Base-by-base conservation (phyloP, 2,113 vertebrate genomes). In the Columbina picui region DNA sequence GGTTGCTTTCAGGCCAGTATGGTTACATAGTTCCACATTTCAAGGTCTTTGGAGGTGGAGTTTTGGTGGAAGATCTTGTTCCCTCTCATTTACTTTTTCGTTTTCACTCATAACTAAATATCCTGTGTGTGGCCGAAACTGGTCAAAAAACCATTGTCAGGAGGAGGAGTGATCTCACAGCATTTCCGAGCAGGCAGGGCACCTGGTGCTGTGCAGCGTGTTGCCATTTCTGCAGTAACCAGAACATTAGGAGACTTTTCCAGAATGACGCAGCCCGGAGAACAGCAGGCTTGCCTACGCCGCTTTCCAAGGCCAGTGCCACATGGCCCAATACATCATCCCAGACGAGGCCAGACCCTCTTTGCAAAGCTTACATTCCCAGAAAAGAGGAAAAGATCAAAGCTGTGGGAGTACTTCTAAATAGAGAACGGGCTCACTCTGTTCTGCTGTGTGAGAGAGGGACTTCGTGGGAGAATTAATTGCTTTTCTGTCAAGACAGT, bases 341-440 rank as follows among this genome's bases (percentile, higher is more conserved):
- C 69, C 49, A 87, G 57, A 41, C 6, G 32, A 88, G 83, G 80
- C 93, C 92, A 96, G 94, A 94, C 39, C 55, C 60, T 81, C 56
- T 80, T 36, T 61, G 65, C 69, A 84, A 63, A 60, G 43, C 76
- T 78, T 41, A 71, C n/a, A 34, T 75, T 93, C 93, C 86, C 91
- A 93, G 84, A 90, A 93, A 88, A 87, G 69, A 81, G 41, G 67
- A 75, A 92, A 79, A 94, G 92, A 95, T 93, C 90, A 95, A 97
- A 96, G 88, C 80, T 38, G 53, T 81, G 59, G 53, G 91, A 93
- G 81, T 89, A 64, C 53, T 89, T 76, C 64, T 68, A 91, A 70
- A 94, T 49, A 75, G 29, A 85, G 34, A 65, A 84, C 70, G 69
- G 56, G 14, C 50, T 86, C 25, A 17, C 63, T 90, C 61, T 79